A percentile compares a stretch with the other conserved stretches of the same genome.
Evolutionary conservation across 2,888 invertebrate genomes (phyloP).

Genomic region (Campoletis raptor): DNA sequence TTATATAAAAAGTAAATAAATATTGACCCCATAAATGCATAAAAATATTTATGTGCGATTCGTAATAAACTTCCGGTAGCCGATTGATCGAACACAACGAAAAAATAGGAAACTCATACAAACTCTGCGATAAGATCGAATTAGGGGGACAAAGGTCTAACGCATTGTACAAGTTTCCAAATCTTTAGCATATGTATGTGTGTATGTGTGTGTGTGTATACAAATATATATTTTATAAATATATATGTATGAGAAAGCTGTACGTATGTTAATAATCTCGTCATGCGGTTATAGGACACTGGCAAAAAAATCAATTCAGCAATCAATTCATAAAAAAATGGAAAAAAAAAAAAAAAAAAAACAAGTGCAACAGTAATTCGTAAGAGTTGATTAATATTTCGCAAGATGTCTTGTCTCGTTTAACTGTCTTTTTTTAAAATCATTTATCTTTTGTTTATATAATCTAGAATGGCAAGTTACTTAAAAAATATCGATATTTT

Average conservation of each 20-base stretch:
- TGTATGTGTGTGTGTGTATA: constrained; percentile 3
- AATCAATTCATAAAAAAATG: constrained; percentile 77
- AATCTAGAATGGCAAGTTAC: neutral
- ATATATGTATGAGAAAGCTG: constrained; percentile 39
- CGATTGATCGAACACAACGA: constrained; percentile 2
- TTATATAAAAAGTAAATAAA: neutral
- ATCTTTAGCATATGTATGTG: neutral
- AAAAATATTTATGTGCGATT: constrained; percentile 15
- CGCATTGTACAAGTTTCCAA: constrained; percentile 37
- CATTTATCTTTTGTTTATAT: neutral
- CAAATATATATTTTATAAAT: neutral
- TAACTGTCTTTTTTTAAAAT: neutral
- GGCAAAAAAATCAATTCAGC: constrained; percentile 81
- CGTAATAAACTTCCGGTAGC: neutral
- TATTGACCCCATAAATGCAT: neutral
- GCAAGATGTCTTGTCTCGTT: constrained; percentile 3
- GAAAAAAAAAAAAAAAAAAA: constrained; percentile 67
- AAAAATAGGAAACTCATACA: constrained; percentile 21
- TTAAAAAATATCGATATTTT: neutral
- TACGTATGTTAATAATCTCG: constrained; percentile 63
- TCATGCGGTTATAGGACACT: constrained; percentile 83
- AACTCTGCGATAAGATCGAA: constrained; percentile 27
- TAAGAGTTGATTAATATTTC: constrained; percentile 21
- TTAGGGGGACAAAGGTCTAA: constrained; percentile 56
- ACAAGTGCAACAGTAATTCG: constrained; percentile 78